Evolutionary conservation across 1,140 invertebrate species (phyloP).

Genomic region (Spodoptera litura): DNA sequence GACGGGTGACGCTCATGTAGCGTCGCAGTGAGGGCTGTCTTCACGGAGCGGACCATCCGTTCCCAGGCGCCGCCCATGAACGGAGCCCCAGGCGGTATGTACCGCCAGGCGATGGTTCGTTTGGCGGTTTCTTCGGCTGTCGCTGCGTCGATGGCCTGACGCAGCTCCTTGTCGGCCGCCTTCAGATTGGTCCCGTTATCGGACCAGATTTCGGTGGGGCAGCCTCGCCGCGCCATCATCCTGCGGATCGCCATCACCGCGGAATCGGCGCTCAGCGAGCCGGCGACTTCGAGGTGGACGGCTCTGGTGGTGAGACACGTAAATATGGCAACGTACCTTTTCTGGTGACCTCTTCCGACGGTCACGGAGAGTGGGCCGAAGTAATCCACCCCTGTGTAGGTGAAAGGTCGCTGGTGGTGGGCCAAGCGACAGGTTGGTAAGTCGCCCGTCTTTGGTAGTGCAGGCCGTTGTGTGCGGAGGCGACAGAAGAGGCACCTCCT

Average conservation of each 20-base stretch:
- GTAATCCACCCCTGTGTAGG: constrained; percentile 60
- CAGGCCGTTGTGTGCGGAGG: background rate
- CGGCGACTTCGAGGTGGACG: constrained; percentile 65
- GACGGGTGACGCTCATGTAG: constrained; percentile 50
- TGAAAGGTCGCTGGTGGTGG: constrained; percentile 32
- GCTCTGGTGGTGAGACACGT: constrained; percentile 66
- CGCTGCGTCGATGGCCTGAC: background rate
- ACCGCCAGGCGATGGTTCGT: constrained; percentile 62
- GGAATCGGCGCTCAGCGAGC: constrained; percentile 66
- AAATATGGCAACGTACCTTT: constrained; percentile 65
- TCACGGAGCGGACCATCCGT: constrained; percentile 67
- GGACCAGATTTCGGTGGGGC: constrained; percentile 60
- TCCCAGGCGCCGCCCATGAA: constrained; percentile 81
- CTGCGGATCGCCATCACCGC: constrained; percentile 72
- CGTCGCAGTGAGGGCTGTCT: constrained; percentile 57
- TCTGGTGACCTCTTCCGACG: constrained; percentile 44
- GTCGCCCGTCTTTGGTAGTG: constrained; percentile 40
- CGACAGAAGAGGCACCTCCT: background rate
- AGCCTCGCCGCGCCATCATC: constrained; percentile 74
- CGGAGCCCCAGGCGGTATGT: constrained; percentile 71
- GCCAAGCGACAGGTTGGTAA: constrained; percentile 23
- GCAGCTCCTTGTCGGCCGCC: constrained; percentile 52
- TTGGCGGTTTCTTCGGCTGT: constrained; percentile 33
- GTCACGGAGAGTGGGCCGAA: constrained; percentile 59
- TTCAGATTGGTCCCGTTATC: constrained; percentile 78